These are phyloP conservation scores for Dryobotodes eremita DNA, from an alignment of 2,888 invertebrate species.

Conservation along the genomic window DNA sequence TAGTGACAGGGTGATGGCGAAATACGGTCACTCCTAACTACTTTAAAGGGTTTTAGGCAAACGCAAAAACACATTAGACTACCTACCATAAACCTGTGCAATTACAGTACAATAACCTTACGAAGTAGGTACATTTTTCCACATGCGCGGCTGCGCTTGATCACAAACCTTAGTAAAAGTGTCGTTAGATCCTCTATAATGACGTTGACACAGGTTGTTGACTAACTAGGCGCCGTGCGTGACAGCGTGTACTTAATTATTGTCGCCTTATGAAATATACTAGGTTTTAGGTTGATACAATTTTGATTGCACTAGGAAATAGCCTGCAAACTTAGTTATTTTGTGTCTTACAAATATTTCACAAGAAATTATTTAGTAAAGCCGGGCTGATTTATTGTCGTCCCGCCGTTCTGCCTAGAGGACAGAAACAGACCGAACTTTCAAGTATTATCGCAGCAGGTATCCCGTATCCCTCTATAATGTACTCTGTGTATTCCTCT, in stretches of 20 bases:
- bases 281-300: constrained; percentile 19
- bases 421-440: neutral
- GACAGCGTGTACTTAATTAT: constrained; percentile 41
- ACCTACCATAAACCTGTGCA: neutral
- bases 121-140: constrained; percentile 24
- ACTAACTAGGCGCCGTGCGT: constrained; percentile 34
- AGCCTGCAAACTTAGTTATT: neutral
- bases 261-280: constrained; percentile 46
- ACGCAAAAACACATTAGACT: neutral
- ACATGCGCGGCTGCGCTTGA: constrained; percentile 9
- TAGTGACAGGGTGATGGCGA: neutral
- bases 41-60: neutral
- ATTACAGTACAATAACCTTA: constrained; percentile 24
- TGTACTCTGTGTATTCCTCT: too few species aligned
- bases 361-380: neutral
- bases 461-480: too few species aligned
- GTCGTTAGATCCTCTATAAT: constrained; percentile 47
- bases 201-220: constrained; percentile 41
- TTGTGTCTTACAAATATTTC: neutral
- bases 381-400: constrained; percentile 3
- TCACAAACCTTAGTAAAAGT: constrained; percentile 38
- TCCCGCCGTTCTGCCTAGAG: neutral
- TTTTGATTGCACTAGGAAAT: constrained; percentile 8
- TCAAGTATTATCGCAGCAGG: neutral
- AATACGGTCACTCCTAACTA: neutral